A percentile compares a stretch with the other conserved stretches of the same genome.
phyloP scores from a whole-genome alignment of 2,113 vertebrate species.

The Xenotilapia flavipinnis region DNA sequence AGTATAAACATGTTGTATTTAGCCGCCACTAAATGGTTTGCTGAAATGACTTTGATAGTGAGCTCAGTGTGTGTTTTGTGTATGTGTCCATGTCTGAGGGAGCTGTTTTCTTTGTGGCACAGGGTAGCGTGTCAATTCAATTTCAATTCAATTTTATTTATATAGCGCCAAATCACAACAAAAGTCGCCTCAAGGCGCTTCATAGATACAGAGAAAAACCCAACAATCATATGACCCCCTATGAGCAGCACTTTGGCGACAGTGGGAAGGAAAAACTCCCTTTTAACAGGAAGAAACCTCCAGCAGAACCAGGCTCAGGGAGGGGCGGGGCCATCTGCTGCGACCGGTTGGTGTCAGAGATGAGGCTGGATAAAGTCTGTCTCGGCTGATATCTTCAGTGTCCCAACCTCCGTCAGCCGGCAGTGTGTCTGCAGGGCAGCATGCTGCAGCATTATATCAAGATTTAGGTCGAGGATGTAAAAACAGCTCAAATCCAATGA shows the following conservation, averaged over 20 bases:
- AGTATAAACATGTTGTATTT: constrained; percentile 7
- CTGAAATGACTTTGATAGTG: background rate
- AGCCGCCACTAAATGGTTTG: background rate
- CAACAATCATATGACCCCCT: too few species aligned
- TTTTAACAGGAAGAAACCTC: too few species aligned
- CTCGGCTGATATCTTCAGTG: background rate
- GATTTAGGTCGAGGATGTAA: background rate
- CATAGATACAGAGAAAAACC: too few species aligned
- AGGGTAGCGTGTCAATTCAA: background rate
- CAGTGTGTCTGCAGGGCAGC: background rate
- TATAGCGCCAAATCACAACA: too few species aligned
- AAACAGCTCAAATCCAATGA: background rate
- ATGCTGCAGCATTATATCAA: background rate
- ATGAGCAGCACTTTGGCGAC: too few species aligned
- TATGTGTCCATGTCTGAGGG: background rate
- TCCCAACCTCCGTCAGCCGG: background rate
- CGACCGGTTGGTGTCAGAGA: background rate
- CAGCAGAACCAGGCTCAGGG: too few species aligned
- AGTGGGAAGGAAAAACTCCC: too few species aligned
- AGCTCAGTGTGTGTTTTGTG: background rate
- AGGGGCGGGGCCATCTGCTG: too few species aligned
- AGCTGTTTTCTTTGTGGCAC: background rate
- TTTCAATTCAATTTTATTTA: too few species aligned
- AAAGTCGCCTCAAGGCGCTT: too few species aligned
- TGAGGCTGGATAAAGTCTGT: background rate